A percentile compares a stretch with the other conserved stretches of the same genome.
phyloP scores from a whole-genome alignment of 2,113 vertebrate species.

The Nibea albiflora region DNA sequence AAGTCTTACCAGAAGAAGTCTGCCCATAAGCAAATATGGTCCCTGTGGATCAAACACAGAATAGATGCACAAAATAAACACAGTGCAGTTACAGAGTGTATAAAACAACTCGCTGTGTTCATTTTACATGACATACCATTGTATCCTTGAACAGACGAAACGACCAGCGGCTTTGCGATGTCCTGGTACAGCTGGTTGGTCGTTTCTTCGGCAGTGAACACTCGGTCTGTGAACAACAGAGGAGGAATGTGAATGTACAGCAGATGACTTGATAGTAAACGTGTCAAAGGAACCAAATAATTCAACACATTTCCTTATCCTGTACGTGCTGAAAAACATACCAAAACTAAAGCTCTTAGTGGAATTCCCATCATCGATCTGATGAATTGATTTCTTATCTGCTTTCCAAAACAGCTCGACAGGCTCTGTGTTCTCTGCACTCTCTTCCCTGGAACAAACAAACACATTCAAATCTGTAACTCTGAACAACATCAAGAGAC shows the following conservation, averaged over 20 bases:
- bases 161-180: conserved; percentile 92
- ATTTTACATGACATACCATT: conserved; percentile 85
- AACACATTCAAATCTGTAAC: background rate
- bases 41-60: conserved; percentile 79
- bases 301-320: background rate
- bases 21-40: conserved; percentile 98
- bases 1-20: conserved; percentile 96
- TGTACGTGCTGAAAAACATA: conserved; percentile 71
- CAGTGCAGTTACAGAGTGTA: background rate
- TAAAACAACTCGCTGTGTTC: background rate
- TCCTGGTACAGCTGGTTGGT: conserved; percentile 90
- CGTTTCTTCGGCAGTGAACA: conserved; percentile 89
- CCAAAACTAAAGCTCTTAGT: conserved; percentile 91
- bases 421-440: conserved; percentile 73
- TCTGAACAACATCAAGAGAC: background rate
- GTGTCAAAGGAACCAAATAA: background rate
- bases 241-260: background rate
- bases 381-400: conserved; percentile 86
- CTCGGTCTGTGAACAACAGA: conserved; percentile 82
- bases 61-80: background rate
- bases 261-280: background rate
- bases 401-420: conserved; percentile 86
- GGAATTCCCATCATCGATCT: conserved; percentile 86
- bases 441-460: conserved; percentile 80
- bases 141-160: conserved; percentile 93